Evolutionary conservation across 1,140 invertebrate species (phyloP), one percentile per base, ranked within the genome.

Genomic region (Pristionchus pacificus): DNA sequence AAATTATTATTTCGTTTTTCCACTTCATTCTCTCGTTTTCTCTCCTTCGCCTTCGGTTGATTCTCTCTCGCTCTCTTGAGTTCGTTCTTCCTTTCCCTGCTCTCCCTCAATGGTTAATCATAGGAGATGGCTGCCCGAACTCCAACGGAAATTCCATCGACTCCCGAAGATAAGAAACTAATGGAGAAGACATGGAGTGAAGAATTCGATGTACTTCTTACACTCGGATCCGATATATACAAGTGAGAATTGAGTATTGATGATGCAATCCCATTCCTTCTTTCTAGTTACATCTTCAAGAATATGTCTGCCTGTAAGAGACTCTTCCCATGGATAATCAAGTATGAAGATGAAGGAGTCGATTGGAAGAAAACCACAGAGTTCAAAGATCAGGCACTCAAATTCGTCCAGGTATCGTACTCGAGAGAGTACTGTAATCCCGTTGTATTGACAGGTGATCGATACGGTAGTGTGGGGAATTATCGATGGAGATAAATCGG

Each of bases 141-240:
- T n/a, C n/a, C n/a, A n/a, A n/a, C n/a, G n/a, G n/a, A n/a, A n/a
- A n/a, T n/a, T n/a, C n/a, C n/a, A n/a, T 49, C 38, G 38, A 19
- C 6, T 49, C 38, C 38, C 6, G 6, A 19, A 10, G 38, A 19
- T 10, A 49, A 70, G 70, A 78, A 83, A 49, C 68, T 83, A 2
- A 67, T 81, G 14, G 82, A 82, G 58, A 70, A 66, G 14, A 82
- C 80, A 1, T 82, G 80, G 80, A 83, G 78, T 30, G 80, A 82
- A 61, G 80, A 82, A 55, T 82, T 82, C 60, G 80, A 83, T 49
- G 81, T 80, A 66, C 70, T 82, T 14, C 84, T 84, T 68, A 72
- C 83, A 25, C 67, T 82, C 15, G 80, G 80, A 38, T 66, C 78
- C 28, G 57, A 72, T 2, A 82, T 80, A 58, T 80, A 82, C 63